Evolutionary conservation across 1,140 invertebrate species (phyloP).

Genomic region (Campoletis sonorensis): DNA sequence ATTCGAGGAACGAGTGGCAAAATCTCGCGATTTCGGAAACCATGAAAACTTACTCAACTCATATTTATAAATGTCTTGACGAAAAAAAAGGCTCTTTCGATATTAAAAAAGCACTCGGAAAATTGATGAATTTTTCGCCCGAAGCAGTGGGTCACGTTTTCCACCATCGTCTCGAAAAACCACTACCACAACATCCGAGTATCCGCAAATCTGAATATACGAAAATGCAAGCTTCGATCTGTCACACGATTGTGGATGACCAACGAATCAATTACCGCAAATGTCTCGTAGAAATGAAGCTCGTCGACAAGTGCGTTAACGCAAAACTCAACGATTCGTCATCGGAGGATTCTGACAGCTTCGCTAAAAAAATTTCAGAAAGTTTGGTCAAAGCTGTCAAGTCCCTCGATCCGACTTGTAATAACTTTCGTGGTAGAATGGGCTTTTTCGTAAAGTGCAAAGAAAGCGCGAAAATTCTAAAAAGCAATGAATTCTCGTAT

Average conservation of each 20-base stretch:
- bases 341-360: not conserved
- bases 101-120: conserved; percentile 25
- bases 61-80: conserved; percentile 34
- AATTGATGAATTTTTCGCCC: conserved; percentile 44
- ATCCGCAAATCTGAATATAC: conserved; percentile 38
- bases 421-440: not conserved
- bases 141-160: not conserved
- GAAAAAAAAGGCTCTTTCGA: conserved; percentile 45
- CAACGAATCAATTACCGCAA: not conserved
- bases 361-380: not conserved
- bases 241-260: conserved; percentile 25
- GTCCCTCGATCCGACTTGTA: conserved; percentile 51
- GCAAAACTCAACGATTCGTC: conserved; percentile 38
- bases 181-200: conserved; percentile 26
- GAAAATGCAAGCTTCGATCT: conserved; percentile 49
- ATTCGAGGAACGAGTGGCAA: conserved; percentile 36
- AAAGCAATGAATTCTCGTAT: not conserved
- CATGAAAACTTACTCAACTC: conserved; percentile 43
- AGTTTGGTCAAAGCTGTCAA: conserved; percentile 32
- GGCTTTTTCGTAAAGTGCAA: conserved; percentile 15
- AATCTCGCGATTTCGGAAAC: conserved; percentile 35
- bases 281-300: conserved; percentile 52
- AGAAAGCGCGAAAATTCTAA: not conserved
- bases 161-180: conserved; percentile 22
- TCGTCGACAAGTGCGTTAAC: conserved; percentile 44